Percentiles rank a stretch among this genome's conserved stretches.
phyloP scores from a whole-genome alignment of 2,113 vertebrate genomes.

The Embiotoca jacksoni region DNA sequence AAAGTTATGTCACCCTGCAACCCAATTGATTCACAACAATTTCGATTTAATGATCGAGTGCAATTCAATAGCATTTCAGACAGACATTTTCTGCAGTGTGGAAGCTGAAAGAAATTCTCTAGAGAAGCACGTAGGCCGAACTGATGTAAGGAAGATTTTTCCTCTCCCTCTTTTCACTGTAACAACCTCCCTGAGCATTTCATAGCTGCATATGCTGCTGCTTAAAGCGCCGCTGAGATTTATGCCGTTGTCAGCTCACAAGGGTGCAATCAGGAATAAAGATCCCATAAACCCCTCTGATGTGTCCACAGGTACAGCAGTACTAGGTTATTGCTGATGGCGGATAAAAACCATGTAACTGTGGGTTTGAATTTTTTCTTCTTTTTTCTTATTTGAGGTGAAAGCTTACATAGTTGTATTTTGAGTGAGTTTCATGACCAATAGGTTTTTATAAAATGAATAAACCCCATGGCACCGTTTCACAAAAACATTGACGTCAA shows the following conservation, averaged over 20 bases:
- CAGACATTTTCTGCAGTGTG: constrained; percentile 59
- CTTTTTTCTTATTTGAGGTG: constrained; percentile 38
- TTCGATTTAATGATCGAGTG: constrained; percentile 50
- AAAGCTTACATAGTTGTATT: constrained; percentile 41
- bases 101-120: constrained; percentile 60
- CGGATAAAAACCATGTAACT: constrained; percentile 65
- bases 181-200: constrained; percentile 80
- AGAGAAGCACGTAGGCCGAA: constrained; percentile 67
- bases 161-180: constrained; percentile 69
- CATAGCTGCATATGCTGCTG: constrained; percentile 81
- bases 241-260: constrained; percentile 82
- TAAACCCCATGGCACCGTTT: constrained; percentile 33
- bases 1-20: constrained; percentile 30
- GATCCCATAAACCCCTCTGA: constrained; percentile 82
- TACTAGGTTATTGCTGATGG: constrained; percentile 76
- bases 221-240: constrained; percentile 81
- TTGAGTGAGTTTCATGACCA: constrained; percentile 34
- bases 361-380: constrained; percentile 42
- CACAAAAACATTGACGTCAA: constrained; percentile 21
- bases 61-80: constrained; percentile 44
- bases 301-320: constrained; percentile 82
- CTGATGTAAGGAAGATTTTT: constrained; percentile 70
- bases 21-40: constrained; percentile 37
- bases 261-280: constrained; percentile 83
- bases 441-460: constrained; percentile 18